Percentiles rank a stretch among this genome's conserved stretches.
Conservation (phyloP, 1,140 invertebrate genomes). For the Drosophila eugracilis region DNA sequence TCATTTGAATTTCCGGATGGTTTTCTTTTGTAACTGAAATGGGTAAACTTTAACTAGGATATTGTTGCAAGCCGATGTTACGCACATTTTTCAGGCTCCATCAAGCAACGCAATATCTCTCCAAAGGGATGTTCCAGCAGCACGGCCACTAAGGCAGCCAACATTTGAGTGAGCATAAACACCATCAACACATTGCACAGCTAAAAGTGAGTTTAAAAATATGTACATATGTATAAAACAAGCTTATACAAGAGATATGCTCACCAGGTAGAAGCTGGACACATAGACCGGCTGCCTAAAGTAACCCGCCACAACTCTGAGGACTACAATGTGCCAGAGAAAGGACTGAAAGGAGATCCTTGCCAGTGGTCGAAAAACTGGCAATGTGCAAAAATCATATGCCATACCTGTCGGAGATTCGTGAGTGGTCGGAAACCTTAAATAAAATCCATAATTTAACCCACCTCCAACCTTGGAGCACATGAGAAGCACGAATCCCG, state of each 20-base stretch:
- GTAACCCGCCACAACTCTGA: constrained; percentile 56
- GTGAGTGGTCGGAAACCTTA: neutral
- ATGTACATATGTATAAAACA: neutral
- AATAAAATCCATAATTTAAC: neutral
- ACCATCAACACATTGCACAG: constrained; percentile 40
- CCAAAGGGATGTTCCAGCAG: constrained; percentile 62
- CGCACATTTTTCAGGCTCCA: constrained; percentile 19
- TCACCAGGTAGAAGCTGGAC: constrained; percentile 51
- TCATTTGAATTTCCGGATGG: constrained; percentile 37
- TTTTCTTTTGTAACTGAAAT: constrained; percentile 9
- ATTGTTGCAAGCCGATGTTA: neutral
- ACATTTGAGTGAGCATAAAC: constrained; percentile 48
- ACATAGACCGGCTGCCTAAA: constrained; percentile 64
- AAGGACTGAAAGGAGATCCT: constrained; percentile 74
- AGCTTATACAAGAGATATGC: neutral
- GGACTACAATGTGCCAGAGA: constrained; percentile 70
- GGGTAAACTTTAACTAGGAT: neutral
- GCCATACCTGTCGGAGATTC: constrained; percentile 51
- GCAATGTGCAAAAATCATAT: constrained; percentile 54
- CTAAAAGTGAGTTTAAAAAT: constrained; percentile 12
- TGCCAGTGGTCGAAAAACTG: constrained; percentile 61
- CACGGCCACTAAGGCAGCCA: constrained; percentile 48
- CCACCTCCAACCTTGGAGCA: constrained; percentile 72
- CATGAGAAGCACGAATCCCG: constrained; percentile 61
- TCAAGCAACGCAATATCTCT: constrained; percentile 45